These are phyloP conservation scores for Linyphia triangularis DNA, from an alignment of 2,888 invertebrate species.

Conservation along the genomic window DNA sequence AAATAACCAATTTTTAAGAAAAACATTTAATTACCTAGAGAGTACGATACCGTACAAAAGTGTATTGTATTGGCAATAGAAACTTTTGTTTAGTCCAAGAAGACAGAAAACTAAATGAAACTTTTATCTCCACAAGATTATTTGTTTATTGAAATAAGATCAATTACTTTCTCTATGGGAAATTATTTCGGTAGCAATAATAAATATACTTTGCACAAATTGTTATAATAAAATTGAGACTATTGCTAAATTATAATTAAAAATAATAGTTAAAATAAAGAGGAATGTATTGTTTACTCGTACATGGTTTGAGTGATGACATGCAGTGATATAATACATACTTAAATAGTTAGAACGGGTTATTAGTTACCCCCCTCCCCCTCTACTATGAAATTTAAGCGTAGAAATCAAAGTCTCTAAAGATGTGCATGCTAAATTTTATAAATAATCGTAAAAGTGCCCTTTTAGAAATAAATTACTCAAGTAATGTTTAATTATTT, in stretches of 20 bases:
- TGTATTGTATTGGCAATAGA: not conserved
- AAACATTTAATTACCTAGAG: not conserved
- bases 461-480: too few relatives aligned
- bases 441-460: too few relatives aligned
- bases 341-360: not conserved
- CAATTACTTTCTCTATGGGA: not conserved
- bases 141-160: not conserved
- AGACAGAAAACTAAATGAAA: not conserved
- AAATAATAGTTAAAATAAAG: not conserved
- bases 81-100: constrained; percentile 28
- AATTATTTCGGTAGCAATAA: not conserved
- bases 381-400: too few relatives aligned
- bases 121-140: not conserved
- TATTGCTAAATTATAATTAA: not conserved
- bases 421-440: too few relatives aligned
- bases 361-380: too few relatives aligned
- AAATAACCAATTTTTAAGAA: not conserved
- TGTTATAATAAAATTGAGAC: not conserved
- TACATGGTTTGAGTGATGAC: too few relatives aligned
- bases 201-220: not conserved
- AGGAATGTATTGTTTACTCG: not conserved
- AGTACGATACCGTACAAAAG: not conserved
- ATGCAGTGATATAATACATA: too few relatives aligned
- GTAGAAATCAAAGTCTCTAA: too few relatives aligned
- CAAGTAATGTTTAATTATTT: too few relatives aligned